Evolutionary conservation across 2,888 invertebrate species (phyloP), one percentile per base, ranked within the genome.

Genomic region (Ceraclea dissimilis): DNA sequence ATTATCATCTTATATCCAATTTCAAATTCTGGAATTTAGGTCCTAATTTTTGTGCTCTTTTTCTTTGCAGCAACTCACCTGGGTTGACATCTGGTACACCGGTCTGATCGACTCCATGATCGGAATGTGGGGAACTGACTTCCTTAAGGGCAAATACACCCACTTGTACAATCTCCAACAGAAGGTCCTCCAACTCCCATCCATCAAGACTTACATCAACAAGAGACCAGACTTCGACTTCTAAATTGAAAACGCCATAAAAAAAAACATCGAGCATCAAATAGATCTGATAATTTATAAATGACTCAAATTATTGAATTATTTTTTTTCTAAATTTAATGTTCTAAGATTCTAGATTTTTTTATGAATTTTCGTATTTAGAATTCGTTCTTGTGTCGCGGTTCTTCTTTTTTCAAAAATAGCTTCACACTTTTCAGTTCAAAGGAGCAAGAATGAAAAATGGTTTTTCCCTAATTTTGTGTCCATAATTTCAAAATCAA

Each of bases 51-150:
- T 6, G 10, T 26, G 26, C 5, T 26, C 5, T 26, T n/a, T 39
- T 39, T 39, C n/a, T 39, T 16, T 16, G 2, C 39, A 39, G 20
- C 66, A 75, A 75, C 54, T 74, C 21, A 68, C 68, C 52, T 76
- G 75, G 75, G 74, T 68, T 2, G 76, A 76, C 60, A 74, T 75
- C 59, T 59, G 73, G 17, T 64, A 75, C 0, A 67, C 72, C 6
- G 73, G 71, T 1, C 67, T 74, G 34, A 64, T 74, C 0, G 76
- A 76, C 55, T 64, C 69, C 0, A 63, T 67, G 43, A 63, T 67
- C 44, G 63, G 64, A 31, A 64, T 65, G 62, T 63, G 65, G 65
- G 65, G 64, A 54, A 62, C 62, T 56, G 65, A 62, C 51, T 54
- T 66, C 56, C 53, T 68, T 22, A 63, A 64, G 33, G 20, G 46